Conservation (phyloP, 2,888 invertebrate genomes). For the Synergus gifuensis region DNA sequence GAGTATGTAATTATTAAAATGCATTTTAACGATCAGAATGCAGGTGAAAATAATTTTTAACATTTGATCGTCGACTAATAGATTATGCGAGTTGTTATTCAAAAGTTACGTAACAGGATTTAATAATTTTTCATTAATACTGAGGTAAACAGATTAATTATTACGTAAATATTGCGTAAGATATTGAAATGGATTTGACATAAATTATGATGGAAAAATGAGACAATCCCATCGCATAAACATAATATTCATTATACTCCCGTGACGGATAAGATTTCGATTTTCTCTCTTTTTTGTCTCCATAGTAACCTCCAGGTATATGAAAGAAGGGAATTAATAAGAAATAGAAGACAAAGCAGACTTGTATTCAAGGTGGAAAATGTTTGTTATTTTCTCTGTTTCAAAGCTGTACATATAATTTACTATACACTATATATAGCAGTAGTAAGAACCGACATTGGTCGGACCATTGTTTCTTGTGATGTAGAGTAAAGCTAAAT, state of each 20-base stretch:
- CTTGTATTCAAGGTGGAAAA: conserved; percentile 13
- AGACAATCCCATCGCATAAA: neutral
- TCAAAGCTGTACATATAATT: neutral
- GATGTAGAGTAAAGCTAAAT: neutral
- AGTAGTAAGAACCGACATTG: neutral
- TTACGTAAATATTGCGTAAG: neutral
- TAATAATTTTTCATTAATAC: neutral
- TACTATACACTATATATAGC: neutral
- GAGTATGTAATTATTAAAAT: no score
- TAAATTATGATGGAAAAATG: neutral
- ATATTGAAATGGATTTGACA: neutral
- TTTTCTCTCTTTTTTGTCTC: neutral
- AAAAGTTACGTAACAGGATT: neutral
- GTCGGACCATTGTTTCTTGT: neutral
- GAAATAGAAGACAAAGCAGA: neutral
- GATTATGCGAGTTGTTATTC: neutral
- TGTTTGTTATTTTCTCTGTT: neutral
- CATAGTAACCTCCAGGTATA: neutral
- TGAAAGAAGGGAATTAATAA: conserved; percentile 21
- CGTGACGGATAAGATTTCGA: neutral
- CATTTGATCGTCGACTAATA: neutral
- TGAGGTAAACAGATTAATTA: neutral
- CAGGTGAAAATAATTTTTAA: neutral
- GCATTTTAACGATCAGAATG: no score
- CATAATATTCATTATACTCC: neutral